Percentiles rank a stretch among this genome's conserved stretches.
Evolutionary conservation across 2,113 vertebrate genomes (phyloP).

Genomic region (Saguinus midas): DNA sequence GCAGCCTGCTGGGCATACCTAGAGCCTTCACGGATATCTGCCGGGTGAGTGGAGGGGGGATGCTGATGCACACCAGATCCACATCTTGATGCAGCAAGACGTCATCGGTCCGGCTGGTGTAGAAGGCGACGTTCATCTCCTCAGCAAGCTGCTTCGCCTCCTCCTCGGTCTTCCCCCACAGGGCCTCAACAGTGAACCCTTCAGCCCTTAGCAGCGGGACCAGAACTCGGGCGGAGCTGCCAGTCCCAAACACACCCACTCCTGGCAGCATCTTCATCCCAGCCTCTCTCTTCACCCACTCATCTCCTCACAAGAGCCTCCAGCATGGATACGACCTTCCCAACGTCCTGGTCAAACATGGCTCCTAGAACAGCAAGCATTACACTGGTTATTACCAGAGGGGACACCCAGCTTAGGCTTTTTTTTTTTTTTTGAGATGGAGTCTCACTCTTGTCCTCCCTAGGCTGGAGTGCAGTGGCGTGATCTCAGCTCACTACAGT

Average conservation of each 20-base stretch:
- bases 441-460: too few relatives aligned
- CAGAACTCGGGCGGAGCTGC: slow-evolving; percentile 92
- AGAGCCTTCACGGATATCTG: slow-evolving; percentile 98
- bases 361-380: slow-evolving; percentile 69
- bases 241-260: slow-evolving; percentile 98
- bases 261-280: slow-evolving; percentile 93
- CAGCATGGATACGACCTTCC: neutral
- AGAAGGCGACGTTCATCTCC: slow-evolving; percentile 94
- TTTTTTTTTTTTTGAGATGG: neutral
- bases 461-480: too few relatives aligned
- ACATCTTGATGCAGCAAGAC: slow-evolving; percentile 96
- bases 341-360: slow-evolving; percentile 50
- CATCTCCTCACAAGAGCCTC: slow-evolving; percentile 55
- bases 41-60: slow-evolving; percentile 94
- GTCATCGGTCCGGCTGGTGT: slow-evolving; percentile 94
- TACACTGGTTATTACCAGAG: neutral
- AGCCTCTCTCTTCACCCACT: slow-evolving; percentile 56
- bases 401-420: neutral
- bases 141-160: slow-evolving; percentile 92
- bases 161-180: slow-evolving; percentile 96
- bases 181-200: slow-evolving; percentile 94
- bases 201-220: slow-evolving; percentile 94
- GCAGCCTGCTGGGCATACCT: slow-evolving; percentile 83
- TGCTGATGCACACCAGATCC: slow-evolving; percentile 97
- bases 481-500: too few relatives aligned